A percentile compares a stretch with the other conserved stretches of the same genome.
These are phyloP conservation scores for Radopholus similis DNA, from an alignment of 1,140 invertebrate genomes.

Conservation along the genomic window DNA sequence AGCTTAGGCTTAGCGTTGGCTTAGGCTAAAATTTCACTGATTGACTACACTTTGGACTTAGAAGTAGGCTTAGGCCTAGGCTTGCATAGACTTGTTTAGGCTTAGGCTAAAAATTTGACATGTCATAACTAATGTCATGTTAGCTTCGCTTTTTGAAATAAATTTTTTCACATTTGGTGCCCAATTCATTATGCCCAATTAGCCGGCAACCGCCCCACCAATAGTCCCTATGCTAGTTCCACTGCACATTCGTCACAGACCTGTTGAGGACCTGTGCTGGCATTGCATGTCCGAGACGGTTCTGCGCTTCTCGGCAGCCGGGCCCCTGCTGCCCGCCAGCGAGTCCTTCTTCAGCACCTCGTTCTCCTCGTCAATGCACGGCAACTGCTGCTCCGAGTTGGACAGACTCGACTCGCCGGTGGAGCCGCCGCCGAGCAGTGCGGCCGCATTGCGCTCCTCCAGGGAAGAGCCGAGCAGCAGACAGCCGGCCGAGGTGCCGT, in stretches of 20 bases:
- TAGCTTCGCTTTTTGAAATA: too few species aligned
- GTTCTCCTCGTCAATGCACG: conserved; percentile 38
- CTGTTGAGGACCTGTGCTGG: conserved; percentile 35
- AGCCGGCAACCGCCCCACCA: background rate
- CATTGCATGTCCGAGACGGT: conserved; percentile 45
- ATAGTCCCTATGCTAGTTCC: background rate
- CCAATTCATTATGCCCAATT: too few species aligned
- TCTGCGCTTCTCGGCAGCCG: conserved; percentile 22
- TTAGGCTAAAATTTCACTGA: too few species aligned
- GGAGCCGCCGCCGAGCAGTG: conserved; percentile 7
- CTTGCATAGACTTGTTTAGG: too few species aligned
- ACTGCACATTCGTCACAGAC: conserved; percentile 6
- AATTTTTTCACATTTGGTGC: too few species aligned
- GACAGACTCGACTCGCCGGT: conserved; percentile 19
- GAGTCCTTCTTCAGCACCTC: background rate
- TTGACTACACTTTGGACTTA: too few species aligned
- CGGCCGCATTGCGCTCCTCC: conserved; percentile 7
- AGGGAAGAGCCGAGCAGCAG: conserved; percentile 13
- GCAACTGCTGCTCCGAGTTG: conserved; percentile 22
- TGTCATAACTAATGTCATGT: too few species aligned
- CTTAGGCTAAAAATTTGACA: too few species aligned
- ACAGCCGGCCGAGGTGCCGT: conserved; percentile 21
- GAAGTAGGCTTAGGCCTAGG: too few species aligned
- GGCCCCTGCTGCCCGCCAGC: background rate
- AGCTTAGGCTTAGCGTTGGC: too few species aligned